Evolutionary conservation across 92 coral and sea anemone genomes (phyloP), one percentile per base, ranked within the genome.

Genomic region (Zoanthus sansibaricus): DNA sequence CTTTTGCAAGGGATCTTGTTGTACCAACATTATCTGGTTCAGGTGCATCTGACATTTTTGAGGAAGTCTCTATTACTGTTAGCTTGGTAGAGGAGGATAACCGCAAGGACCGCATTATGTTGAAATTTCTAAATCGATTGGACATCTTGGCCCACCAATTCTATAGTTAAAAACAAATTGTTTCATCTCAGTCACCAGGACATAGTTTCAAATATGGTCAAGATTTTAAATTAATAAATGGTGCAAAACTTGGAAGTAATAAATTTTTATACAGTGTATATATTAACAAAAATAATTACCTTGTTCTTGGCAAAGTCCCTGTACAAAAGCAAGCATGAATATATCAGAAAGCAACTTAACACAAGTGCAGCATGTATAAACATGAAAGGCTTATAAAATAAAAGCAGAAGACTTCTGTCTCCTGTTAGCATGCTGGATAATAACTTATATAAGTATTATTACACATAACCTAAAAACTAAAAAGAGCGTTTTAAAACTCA

Each of bases 61-160:
- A 16, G 12, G 78, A 52, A 31, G 87, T 46, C 14, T 83, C 87
- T 9, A 83, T 33, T 16, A 72, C 78, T 45, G 42, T 72, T 21
- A 82, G 79, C 72, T 73, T 72, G 15, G 84, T 75, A 7, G 58
- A 51, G 12, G 93, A 87, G 3, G 93, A 83, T 4, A 79, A 71
- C 25, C 91, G 82, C 15, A 91, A 76, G 31, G 94, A 90, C 59
- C 97, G 95, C 14, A 76, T 87, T 31, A 90, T 49, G 54, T 90
- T 88, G 13, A 94, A 77, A 80, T 90, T 93, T 21, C 93, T 92
- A 59, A 94, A 86, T 72, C 94, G 84, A 51, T 82, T 89, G 13
- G 98, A 93, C 91, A 94, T 82, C 84, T 93, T 90, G 7, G 95
- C 89, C 95, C 93, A 94, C 98, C 98, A 94, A 45, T 78, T 88